A percentile compares a stretch with the other conserved stretches of the same genome.
Conservation (phyloP, 53 echinoderm and acorn worm species). For the Patiria pectinifera region DNA sequence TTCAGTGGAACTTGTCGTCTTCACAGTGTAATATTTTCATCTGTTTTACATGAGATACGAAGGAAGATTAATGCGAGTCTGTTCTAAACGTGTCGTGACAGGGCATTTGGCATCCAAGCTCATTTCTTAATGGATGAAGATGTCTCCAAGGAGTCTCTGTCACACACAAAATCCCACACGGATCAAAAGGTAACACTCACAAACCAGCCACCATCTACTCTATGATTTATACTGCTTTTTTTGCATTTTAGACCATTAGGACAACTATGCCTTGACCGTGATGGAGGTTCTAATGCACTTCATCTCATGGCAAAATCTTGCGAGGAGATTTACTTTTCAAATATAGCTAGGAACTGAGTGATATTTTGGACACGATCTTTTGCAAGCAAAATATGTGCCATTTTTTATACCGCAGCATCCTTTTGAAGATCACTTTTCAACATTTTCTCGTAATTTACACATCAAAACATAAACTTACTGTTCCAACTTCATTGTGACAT, state of each 20-base stretch:
- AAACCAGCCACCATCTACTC: background rate
- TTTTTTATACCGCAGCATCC: background rate
- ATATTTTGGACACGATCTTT: background rate
- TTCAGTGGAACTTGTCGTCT: background rate
- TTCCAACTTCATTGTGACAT: background rate
- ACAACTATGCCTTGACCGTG: background rate
- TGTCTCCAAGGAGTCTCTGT: background rate
- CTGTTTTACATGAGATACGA: background rate
- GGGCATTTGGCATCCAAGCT: background rate
- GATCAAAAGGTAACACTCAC: background rate
- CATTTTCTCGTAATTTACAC: no score
- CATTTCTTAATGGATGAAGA: slow-evolving; percentile 34
- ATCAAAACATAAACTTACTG: background rate
- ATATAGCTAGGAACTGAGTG: background rate
- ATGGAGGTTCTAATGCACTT: background rate
- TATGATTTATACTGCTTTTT: background rate
- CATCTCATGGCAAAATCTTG: background rate
- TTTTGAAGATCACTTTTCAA: no score
- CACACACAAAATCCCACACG: background rate
- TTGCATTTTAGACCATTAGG: background rate
- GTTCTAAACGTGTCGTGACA: background rate
- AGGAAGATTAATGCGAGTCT: background rate
- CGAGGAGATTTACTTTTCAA: no score
- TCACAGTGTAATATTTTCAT: background rate
- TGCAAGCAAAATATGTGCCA: background rate